Evolutionary conservation across 64 coral and sea anemone species (phyloP).

Genomic region (Orbicella faveolata): DNA sequence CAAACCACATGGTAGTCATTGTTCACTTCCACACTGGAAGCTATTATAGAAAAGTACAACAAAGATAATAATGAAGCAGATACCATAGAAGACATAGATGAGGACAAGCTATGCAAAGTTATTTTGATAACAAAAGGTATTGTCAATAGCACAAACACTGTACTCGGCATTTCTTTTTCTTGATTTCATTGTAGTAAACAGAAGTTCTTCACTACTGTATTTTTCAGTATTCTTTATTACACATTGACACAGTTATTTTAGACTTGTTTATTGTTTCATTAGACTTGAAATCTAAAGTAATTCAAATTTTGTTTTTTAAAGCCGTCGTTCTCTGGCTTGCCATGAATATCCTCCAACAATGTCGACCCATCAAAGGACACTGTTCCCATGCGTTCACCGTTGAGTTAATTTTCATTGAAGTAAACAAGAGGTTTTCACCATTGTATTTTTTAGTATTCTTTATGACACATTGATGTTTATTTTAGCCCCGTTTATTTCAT

Average conservation of each 20-base stretch:
- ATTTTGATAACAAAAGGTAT: slow-evolving; percentile 47
- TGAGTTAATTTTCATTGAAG: too few relatives aligned
- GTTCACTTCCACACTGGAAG: slow-evolving; percentile 53
- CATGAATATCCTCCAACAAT: not conserved
- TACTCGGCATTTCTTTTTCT: not conserved
- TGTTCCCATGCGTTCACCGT: too few relatives aligned
- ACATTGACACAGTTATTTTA: not conserved
- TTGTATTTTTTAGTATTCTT: too few relatives aligned
- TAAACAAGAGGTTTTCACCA: too few relatives aligned
- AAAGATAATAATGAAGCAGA: slow-evolving; percentile 25
- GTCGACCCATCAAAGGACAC: not conserved
- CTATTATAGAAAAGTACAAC: slow-evolving; percentile 62
- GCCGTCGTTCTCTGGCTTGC: not conserved
- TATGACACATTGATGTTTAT: too few relatives aligned
- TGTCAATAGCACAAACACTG: slow-evolving; percentile 38
- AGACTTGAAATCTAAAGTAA: not conserved
- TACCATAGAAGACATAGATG: slow-evolving; percentile 44
- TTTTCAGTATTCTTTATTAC: not conserved
- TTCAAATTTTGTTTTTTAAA: not conserved
- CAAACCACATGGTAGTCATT: slow-evolving; percentile 58
- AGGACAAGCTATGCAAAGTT: slow-evolving; percentile 50
- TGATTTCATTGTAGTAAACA: not conserved
- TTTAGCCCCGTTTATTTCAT: too few relatives aligned
- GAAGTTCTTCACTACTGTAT: not conserved
- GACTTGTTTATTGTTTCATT: not conserved